Evolutionary conservation across 2,797 vertebrate species (phyloP).

Genomic region (Oryzias sinensis): DNA sequence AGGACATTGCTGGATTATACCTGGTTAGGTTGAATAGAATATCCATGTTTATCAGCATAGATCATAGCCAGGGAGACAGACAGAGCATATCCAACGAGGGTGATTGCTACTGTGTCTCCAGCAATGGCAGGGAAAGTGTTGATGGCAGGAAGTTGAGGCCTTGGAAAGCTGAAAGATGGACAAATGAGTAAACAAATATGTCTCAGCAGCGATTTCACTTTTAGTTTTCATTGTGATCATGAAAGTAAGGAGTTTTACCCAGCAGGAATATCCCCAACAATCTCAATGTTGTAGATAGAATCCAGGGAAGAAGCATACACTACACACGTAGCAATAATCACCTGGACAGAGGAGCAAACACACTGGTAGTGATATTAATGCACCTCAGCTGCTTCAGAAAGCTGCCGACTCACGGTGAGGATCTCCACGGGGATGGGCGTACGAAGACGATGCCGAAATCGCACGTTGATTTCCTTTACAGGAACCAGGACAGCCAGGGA

Average conservation of each 20-base stretch:
- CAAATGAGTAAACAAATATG: background rate
- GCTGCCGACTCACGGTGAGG: conserved; percentile 69
- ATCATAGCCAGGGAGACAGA: conserved; percentile 92
- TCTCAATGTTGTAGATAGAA: conserved; percentile 82
- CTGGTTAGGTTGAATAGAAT: conserved; percentile 91
- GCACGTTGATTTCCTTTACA: conserved; percentile 89
- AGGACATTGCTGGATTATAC: conserved; percentile 48
- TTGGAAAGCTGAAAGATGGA: conserved; percentile 79
- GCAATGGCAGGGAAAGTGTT: conserved; percentile 82
- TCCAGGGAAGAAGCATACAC: conserved; percentile 86
- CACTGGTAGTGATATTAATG: background rate
- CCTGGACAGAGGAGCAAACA: conserved; percentile 67
- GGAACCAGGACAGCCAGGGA: conserved; percentile 86
- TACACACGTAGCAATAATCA: conserved; percentile 85
- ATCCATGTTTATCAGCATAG: conserved; percentile 90
- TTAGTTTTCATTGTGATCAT: background rate
- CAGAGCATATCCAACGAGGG: conserved; percentile 88
- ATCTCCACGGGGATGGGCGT: conserved; percentile 90
- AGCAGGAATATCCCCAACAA: conserved; percentile 88
- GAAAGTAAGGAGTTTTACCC: conserved; percentile 74
- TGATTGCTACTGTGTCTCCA: conserved; percentile 86
- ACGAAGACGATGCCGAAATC: conserved; percentile 82
- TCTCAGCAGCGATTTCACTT: too few relatives aligned
- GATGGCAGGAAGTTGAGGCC: conserved; percentile 79
- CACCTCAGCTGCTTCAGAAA: background rate